Conservation (phyloP, 2,888 invertebrate genomes). For the Plebejus anna region DNA sequence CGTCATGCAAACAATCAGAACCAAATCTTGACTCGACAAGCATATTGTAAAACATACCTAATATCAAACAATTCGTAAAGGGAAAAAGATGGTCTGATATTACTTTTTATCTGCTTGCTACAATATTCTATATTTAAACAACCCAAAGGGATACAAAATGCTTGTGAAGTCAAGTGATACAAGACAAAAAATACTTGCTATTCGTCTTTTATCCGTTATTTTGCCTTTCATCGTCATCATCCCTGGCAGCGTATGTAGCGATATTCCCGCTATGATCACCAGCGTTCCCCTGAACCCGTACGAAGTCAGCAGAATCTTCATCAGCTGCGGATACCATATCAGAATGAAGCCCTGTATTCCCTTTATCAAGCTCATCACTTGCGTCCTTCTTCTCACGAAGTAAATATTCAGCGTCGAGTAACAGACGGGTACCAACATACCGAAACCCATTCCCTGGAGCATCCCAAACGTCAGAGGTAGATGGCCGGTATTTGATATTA, state of each 20-base stretch:
- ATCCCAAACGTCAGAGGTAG: constrained; percentile 79
- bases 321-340: constrained; percentile 80
- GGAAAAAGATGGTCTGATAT: not conserved
- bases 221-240: constrained; percentile 77
- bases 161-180: not conserved
- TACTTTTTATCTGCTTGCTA: not conserved
- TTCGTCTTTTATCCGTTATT: constrained; percentile 44
- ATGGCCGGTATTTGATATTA: constrained; percentile 77
- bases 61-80: not conserved
- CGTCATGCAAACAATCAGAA: not conserved
- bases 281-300: constrained; percentile 83
- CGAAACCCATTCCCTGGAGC: constrained; percentile 82
- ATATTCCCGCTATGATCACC: constrained; percentile 78
- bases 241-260: constrained; percentile 80
- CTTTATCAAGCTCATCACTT: constrained; percentile 82
- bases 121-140: not conserved
- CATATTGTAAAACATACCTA: not conserved
- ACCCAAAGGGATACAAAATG: not conserved
- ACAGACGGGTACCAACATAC: constrained; percentile 81
- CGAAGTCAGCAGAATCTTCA: constrained; percentile 66
- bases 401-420: constrained; percentile 82
- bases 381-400: constrained; percentile 79
- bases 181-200: constrained; percentile 63
- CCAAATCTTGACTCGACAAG: not conserved
- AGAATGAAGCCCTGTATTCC: constrained; percentile 78